Percentiles rank a stretch among this genome's conserved stretches.
Conservation (phyloP, 2,797 vertebrate species). For the Chiloscyllium punctatum region DNA sequence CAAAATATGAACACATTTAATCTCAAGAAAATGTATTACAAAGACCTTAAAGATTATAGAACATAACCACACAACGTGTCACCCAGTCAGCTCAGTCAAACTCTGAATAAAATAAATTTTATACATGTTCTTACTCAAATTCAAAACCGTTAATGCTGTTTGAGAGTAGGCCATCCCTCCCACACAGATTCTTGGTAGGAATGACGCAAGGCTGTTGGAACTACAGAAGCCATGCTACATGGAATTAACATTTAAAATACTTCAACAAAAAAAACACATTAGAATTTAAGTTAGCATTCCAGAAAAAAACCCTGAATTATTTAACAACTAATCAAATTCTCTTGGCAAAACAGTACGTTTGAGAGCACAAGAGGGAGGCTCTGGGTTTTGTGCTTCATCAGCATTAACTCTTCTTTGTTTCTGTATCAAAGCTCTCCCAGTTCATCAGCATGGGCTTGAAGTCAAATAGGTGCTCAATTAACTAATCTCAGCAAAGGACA, state of each 20-base stretch:
- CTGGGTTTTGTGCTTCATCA: too few relatives aligned
- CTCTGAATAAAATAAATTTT: background rate
- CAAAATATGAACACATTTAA: background rate
- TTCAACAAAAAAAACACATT: background rate
- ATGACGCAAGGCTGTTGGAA: background rate
- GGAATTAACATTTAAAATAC: background rate
- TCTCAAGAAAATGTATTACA: background rate
- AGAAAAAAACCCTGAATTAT: background rate
- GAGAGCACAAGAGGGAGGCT: too few relatives aligned
- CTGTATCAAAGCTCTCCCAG: too few relatives aligned
- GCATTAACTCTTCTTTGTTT: too few relatives aligned
- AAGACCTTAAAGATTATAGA: background rate
- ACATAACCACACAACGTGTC: background rate
- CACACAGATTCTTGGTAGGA: background rate
- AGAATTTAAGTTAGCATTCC: background rate
- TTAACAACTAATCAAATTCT: background rate
- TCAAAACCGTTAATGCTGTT: background rate
- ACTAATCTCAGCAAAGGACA: too few relatives aligned
- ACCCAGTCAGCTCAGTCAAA: background rate
- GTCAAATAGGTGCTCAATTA: too few relatives aligned
- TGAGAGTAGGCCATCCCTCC: background rate
- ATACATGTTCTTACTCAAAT: background rate
- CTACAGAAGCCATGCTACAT: background rate
- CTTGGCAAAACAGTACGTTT: too few relatives aligned
- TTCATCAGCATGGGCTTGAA: too few relatives aligned